These are phyloP conservation scores for Melieria omissa DNA, from an alignment of 2,888 invertebrate species.

Conservation along the genomic window DNA sequence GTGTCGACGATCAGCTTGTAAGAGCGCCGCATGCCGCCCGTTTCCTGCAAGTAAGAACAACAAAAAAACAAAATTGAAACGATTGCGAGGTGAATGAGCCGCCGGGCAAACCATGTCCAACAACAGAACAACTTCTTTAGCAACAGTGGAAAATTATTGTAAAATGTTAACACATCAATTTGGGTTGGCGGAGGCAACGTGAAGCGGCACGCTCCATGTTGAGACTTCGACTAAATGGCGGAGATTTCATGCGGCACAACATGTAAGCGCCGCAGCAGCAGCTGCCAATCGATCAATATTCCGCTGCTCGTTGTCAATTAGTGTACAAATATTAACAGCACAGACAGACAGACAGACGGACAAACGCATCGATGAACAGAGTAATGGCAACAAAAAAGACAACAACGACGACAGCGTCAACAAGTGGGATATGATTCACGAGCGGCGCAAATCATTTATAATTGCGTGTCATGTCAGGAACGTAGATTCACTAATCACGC, in stretches of 20 bases:
- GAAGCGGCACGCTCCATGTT: too few species aligned
- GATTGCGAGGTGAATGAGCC: neutral
- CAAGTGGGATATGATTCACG: conserved; percentile 11
- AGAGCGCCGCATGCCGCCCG: conserved; percentile 58
- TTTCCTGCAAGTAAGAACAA: conserved; percentile 49
- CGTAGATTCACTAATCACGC: conserved; percentile 34
- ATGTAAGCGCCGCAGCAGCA: too few species aligned
- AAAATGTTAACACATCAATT: conserved; percentile 24
- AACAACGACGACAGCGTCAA: conserved; percentile 3
- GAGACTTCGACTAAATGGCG: too few species aligned
- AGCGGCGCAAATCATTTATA: conserved; percentile 37
- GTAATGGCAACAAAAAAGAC: conserved; percentile 19
- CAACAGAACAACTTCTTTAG: conserved; percentile 5
- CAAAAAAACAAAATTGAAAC: conserved; percentile 10
- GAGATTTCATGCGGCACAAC: neutral
- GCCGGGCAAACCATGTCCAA: neutral
- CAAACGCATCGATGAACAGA: too few species aligned
- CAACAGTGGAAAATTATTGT: neutral
- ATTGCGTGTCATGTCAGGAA: conserved; percentile 35
- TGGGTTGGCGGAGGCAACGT: neutral
- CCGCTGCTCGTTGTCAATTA: conserved; percentile 32
- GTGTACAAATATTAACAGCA: conserved; percentile 33
- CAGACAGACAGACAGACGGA: too few species aligned
- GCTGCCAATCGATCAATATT: conserved; percentile 34
- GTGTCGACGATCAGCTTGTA: conserved; percentile 58